Evolutionary conservation across 2,888 invertebrate species (phyloP).

Genomic region (Cetonia aurata): DNA sequence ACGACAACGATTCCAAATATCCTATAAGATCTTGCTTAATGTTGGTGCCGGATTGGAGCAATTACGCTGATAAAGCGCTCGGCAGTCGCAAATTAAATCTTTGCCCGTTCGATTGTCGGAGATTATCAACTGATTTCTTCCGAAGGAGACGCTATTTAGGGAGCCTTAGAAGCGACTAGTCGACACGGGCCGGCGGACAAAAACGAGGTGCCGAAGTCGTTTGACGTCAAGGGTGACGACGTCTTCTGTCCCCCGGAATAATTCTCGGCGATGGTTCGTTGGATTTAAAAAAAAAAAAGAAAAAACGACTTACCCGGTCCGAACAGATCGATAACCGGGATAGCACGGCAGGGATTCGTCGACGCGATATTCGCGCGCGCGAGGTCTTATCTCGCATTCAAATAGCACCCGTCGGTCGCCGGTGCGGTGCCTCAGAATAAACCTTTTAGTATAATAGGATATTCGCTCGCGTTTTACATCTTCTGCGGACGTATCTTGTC

Average conservation of each 20-base stretch:
- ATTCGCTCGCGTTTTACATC: slow-evolving; percentile 34
- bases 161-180: slow-evolving; percentile 6
- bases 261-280: slow-evolving; percentile 24
- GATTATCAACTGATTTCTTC: slow-evolving; percentile 28
- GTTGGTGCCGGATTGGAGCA: slow-evolving; percentile 1
- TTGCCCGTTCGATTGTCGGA: slow-evolving; percentile 26
- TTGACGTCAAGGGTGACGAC: slow-evolving; percentile 30
- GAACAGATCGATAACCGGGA: slow-evolving; percentile 25
- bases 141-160: slow-evolving; percentile 10
- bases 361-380: background rate
- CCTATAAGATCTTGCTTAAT: background rate
- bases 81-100: slow-evolving; percentile 26
- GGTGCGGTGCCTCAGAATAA: slow-evolving; percentile 18
- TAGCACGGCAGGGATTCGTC: background rate
- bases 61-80: slow-evolving; percentile 9
- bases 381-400: slow-evolving; percentile 34
- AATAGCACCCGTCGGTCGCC: slow-evolving; percentile 18
- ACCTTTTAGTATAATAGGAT: slow-evolving; percentile 41
- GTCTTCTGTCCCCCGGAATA: slow-evolving; percentile 17
- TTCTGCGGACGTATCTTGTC: slow-evolving; percentile 26
- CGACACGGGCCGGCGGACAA: background rate
- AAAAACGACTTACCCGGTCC: slow-evolving; percentile 11
- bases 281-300: slow-evolving; percentile 16
- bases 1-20: background rate
- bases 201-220: background rate